Base-by-base conservation (phyloP, 2,888 invertebrate species). In the Tetragonisca angustula region DNA sequence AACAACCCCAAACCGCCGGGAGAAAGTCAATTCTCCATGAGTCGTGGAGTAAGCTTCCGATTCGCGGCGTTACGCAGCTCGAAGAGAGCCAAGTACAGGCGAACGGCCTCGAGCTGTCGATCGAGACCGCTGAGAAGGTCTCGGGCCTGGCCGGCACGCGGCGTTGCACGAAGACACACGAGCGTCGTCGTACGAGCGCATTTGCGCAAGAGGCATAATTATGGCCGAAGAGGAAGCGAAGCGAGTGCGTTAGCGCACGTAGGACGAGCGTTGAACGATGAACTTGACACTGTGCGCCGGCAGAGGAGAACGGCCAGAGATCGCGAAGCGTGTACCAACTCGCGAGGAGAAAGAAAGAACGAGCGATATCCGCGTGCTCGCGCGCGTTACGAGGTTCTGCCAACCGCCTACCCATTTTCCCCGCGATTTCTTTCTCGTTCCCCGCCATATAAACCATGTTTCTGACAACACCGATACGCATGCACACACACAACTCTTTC, bases 261-360 rank as follows among this genome's bases (percentile, higher is more conserved):
- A 87, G 91, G 90, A 91, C 90, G 91, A 91, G 88, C 89, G 89
- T 91, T 91, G 89, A 91, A 89, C 92, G 90, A 92, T 91, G 92
- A 92, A 92, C 92, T 92, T 92, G 91, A 91, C 91, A 91, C 87
- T 90, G 76, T 62, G 86, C 76, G 65, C 52, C 65, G 36, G 61
- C 72, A 77, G 85, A 77, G 85, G 83, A 81, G 80, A 79, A 80
- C 61, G 76, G 69, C 24, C 17, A 24, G 80, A 69, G 59, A 72
- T 72, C 81, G 56, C 61, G 36, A 36, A 36, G 36, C 36, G 71
- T 27, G 32, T 21, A 24, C 56, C 52, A 19, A 52, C 21, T 21
- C 36, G 36, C 36, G 19, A 0, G 19, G 36, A 19, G 50, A n/a
- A 59, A 56, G 43, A 68, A 52, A 21, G 27, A 69, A 52, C 50